Base-by-base conservation (phyloP, 2,888 invertebrate species). In the Hydroisotoma schaefferi region DNA sequence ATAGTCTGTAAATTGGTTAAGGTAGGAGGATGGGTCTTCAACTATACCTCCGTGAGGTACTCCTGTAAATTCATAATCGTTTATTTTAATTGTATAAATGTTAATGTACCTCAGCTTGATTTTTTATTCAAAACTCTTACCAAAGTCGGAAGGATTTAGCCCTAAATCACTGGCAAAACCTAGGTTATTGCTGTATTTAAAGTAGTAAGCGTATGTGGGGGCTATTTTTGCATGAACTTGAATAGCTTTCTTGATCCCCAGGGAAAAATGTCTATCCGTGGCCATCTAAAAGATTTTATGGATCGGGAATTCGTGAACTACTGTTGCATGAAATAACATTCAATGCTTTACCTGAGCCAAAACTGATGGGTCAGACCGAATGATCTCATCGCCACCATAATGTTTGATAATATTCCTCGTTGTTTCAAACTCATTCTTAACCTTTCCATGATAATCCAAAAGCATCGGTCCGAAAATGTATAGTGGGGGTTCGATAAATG, bases 101-200 rank as follows among this genome's bases (percentile, higher is more conserved):
- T 18, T 40, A 10, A 40, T 18, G 20, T 40, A 18, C 33, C 15
- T 10, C 33, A 33, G 8, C 15, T 15, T 15, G 33, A 33, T 10
- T 33, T 33, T 15, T 8, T 8, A 33, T 33, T 33, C 8, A 33
- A 33, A 8, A 15, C 33, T 33, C 43, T 46, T 49, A 44, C 63
- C 64, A 49, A 64, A 64, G n/a, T 64, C 64, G 27, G 33, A 60
- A 1, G 64, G 64, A 43, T 64, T 64, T 20, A 64, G 25, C 10
- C 56, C 15, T 22, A 64, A 33, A 51, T 64, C 64, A 52, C 38
- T 61, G 1, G 64, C 64, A 53, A 57, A 61, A 8, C 64, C 64
- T 6, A 64, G 44, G 28, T 25, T 58, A 38, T 64, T 60, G 20
- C 61, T 26, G 43, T 64, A 64, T 5, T 56, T 51, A 38, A 60